Conservation (phyloP, 2,797 vertebrate genomes). For the Babyrousa celebensis region DNA sequence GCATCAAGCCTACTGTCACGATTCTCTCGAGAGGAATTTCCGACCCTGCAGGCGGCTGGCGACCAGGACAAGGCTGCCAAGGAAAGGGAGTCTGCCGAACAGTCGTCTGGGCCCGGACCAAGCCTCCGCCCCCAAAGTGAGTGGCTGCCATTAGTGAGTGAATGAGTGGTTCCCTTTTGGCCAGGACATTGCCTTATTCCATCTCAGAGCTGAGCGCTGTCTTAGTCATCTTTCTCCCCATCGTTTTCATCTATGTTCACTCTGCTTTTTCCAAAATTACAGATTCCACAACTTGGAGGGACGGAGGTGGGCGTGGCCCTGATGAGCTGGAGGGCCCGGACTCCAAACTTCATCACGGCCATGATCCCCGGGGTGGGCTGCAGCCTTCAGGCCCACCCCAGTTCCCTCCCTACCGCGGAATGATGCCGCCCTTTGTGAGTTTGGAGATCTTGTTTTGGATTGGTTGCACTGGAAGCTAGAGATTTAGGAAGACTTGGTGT, state of each 20-base stretch:
- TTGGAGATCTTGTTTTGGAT: background rate
- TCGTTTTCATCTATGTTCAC: background rate
- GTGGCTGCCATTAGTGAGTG: constrained; percentile 72
- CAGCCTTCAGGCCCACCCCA: constrained; percentile 94
- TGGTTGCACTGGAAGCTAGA: constrained; percentile 13
- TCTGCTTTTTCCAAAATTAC: constrained; percentile 65
- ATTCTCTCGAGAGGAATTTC: constrained; percentile 99
- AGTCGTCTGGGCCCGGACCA: constrained; percentile 99
- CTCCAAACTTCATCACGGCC: constrained; percentile 89
- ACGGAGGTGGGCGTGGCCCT: constrained; percentile 96
- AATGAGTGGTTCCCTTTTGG: background rate
- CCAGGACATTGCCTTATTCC: background rate
- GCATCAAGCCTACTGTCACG: constrained; percentile 98
- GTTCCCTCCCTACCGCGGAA: constrained; percentile 96
- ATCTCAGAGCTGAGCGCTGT: background rate
- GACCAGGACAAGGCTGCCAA: constrained; percentile 98
- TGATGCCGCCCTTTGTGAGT: constrained; percentile 97
- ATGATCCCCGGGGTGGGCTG: constrained; percentile 89
- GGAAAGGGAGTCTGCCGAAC: constrained; percentile 98
- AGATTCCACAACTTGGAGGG: constrained; percentile 98
- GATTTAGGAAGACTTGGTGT: background rate
- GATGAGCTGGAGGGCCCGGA: constrained; percentile 93
- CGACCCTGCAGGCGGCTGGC: constrained; percentile 99
- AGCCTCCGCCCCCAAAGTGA: constrained; percentile 99
- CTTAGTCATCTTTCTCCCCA: background rate